Evolutionary conservation across 2,888 invertebrate genomes (phyloP), one percentile per base, ranked within the genome.

Genomic region (Fragum sueziense): DNA sequence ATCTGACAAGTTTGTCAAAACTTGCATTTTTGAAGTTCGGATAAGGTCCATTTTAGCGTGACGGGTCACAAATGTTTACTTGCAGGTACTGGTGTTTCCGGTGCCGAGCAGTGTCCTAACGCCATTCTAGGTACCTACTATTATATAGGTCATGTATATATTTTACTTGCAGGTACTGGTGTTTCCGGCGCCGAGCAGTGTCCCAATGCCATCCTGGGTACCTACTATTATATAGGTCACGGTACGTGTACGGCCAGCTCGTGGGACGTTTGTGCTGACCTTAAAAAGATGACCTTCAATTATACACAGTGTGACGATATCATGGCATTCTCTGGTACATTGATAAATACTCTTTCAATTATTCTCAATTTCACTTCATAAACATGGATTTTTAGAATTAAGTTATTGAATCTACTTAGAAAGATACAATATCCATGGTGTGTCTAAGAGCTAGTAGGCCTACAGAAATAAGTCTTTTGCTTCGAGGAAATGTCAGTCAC

Each of bases 261-360:
- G 14, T 80, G 84, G 76, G 82, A 85, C 47, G 85, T 74, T 0
- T 87, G 87, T 70, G 51, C 77, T 4, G 74, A 75, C 29, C 57
- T 34, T 2, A 82, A 77, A 0, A 70, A 76, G 62, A 84, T 84
- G 79, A 59, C 34, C 0, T 85, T 83, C 57, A 84, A 82, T 22
- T 85, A 79, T 17, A 68, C 80, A 2, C 2, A 33, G 27, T 51
- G 52, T 51, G 31, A 31, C n/a, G 69, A 52, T 11, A 33, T 69
- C 34, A 51, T 69, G 31, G 31, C 52, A 52, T 52, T 51, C 25
- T 69, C 69, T 22, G 52, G 69, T 69, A 69, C n/a, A n/a, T n/a
- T n/a, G n/a, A n/a, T n/a, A n/a, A n/a, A n/a, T n/a, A n/a, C n/a
- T n/a, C n/a, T n/a, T n/a, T n/a, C n/a, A n/a, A n/a, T n/a, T n/a